phyloP scores from a whole-genome alignment of 2,797 vertebrate genomes.

The Sebastes vulpes region DNA sequence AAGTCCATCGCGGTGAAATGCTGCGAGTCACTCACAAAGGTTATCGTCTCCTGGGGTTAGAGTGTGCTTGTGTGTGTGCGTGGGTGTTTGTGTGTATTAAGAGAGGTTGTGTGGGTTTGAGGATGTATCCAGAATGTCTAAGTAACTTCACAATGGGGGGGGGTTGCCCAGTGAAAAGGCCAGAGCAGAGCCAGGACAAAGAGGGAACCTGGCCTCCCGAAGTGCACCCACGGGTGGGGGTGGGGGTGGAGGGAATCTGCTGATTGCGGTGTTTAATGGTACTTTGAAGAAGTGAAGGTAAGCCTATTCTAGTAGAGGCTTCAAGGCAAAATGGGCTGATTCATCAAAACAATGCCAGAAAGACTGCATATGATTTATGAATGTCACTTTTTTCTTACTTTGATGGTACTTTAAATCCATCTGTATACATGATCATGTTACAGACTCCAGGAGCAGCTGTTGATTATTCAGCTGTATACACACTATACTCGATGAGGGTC shows the following conservation, averaged over 20 bases:
- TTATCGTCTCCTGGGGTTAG: slow-evolving; percentile 8
- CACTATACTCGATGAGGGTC: background rate
- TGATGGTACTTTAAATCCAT: background rate
- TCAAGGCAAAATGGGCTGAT: background rate
- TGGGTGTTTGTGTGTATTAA: background rate
- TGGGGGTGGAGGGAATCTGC: background rate
- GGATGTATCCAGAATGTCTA: slow-evolving; percentile 48
- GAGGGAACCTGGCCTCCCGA: background rate
- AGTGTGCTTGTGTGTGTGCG: slow-evolving; percentile 12
- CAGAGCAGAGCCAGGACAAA: slow-evolving; percentile 24
- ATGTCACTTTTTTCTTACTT: background rate
- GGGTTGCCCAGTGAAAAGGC: slow-evolving; percentile 27
- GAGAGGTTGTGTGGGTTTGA: background rate
- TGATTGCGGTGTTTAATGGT: background rate
- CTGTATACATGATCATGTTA: background rate
- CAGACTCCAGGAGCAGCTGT: background rate
- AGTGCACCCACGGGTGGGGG: background rate
- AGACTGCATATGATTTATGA: background rate
- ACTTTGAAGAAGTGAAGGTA: background rate
- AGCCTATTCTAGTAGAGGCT: background rate
- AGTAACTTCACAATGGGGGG: slow-evolving; percentile 37
- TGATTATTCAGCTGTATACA: background rate
- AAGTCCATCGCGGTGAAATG: slow-evolving; percentile 1
- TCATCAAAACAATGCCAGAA: background rate
- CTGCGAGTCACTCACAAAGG: slow-evolving; percentile 17